Percentiles rank a stretch among this genome's conserved stretches.
These are phyloP conservation scores for Rhodophaea formosa DNA, from an alignment of 2,888 invertebrate genomes.

Conservation along the genomic window DNA sequence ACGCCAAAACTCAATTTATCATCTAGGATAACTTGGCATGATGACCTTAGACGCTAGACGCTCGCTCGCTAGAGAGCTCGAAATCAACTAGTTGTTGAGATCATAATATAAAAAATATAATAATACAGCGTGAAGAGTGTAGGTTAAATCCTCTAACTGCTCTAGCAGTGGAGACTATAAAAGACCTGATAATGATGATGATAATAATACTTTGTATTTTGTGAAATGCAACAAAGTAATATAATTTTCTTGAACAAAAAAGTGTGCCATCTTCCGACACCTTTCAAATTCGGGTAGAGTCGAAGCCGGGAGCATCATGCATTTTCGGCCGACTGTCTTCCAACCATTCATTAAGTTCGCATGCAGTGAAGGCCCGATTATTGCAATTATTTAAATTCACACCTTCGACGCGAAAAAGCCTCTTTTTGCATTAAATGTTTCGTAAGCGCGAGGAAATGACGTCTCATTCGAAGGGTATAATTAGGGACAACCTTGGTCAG, in stretches of 20 bases:
- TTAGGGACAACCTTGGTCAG: conserved; percentile 73
- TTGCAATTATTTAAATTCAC: conserved; percentile 82
- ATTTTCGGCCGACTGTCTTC: conserved; percentile 49
- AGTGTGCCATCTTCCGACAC: neutral
- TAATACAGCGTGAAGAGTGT: too few species aligned
- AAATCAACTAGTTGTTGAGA: too few species aligned
- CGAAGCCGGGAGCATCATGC: neutral
- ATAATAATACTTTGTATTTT: too few species aligned
- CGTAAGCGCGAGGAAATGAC: conserved; percentile 78
- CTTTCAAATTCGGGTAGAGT: neutral
- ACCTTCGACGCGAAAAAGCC: conserved; percentile 76
- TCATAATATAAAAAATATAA: too few species aligned
- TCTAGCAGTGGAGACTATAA: too few species aligned
- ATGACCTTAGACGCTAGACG: too few species aligned
- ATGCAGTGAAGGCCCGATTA: conserved; percentile 71
- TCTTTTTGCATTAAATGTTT: conserved; percentile 78
- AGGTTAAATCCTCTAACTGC: too few species aligned
- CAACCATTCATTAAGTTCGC: conserved; percentile 74
- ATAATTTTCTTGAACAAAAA: conserved; percentile 2
- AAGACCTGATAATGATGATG: too few species aligned
- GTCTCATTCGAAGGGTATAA: conserved; percentile 80
- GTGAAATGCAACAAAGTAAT: neutral
- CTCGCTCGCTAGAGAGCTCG: too few species aligned
- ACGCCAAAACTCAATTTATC: too few species aligned
- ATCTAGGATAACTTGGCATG: too few species aligned